These are phyloP conservation scores for Pogonocichla stellata DNA, from an alignment of 2,113 vertebrate genomes.

Conservation along the genomic window DNA sequence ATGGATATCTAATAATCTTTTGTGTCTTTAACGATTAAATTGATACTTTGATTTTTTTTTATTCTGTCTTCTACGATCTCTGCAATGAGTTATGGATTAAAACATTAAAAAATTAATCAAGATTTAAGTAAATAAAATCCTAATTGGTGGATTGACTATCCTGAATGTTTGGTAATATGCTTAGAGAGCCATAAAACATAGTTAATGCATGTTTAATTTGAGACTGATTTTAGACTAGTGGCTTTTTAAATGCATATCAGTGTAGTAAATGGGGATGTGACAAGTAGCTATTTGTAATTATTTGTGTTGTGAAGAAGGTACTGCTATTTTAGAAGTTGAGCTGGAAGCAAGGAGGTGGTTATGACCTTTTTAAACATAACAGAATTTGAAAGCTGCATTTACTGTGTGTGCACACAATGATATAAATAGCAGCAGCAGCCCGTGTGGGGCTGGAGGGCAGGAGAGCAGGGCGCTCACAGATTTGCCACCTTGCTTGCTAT, in stretches of 20 bases:
- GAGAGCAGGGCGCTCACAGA: not conserved
- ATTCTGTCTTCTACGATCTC: not conserved
- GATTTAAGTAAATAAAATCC: not conserved
- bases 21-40: not conserved
- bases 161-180: not conserved
- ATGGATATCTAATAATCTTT: not conserved
- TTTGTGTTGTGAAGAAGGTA: not conserved
- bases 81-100: not conserved
- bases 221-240: not conserved
- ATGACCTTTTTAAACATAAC: not conserved
- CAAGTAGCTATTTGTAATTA: not conserved
- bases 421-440: not conserved
- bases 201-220: not conserved
- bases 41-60: not conserved
- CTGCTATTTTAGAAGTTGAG: not conserved
- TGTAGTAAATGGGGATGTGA: not conserved
- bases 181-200: not conserved
- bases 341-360: not conserved
- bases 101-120: not conserved
- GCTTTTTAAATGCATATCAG: not conserved
- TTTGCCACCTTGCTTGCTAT: not conserved
- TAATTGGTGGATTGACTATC: not conserved
- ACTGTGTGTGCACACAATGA: accelerated
- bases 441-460: not conserved
- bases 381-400: not conserved